Base-by-base conservation (phyloP, 2,888 invertebrate genomes). In the Diaprepes abbreviatus region DNA sequence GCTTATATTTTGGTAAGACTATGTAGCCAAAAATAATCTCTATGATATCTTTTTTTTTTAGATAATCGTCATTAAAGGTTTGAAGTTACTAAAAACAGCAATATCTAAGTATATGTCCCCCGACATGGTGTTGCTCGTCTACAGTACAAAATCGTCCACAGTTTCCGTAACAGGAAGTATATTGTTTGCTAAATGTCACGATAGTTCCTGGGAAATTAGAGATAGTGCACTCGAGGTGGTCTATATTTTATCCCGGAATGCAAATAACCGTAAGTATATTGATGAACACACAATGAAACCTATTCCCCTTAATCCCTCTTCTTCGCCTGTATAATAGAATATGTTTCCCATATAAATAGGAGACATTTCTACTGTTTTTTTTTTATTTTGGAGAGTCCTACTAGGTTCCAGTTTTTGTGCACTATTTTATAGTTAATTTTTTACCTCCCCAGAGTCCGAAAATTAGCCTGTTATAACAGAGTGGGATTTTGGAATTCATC, bases 61-160 rank as follows among this genome's bases (percentile, higher is more conserved):
- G 93, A 87, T 28, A 7, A 6, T 92, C 59, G 87, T 90, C 12
- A 90, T 93, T 1, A 89, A 91, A 78, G 89, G 91, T 0, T 81
- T 94, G 19, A 91, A 91, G 79, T 84, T 93, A 7, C 88, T 92
- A 59, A 88, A 90, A 72, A 80, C 92, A 66, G 89, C 91, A 0
- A 89, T 94, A 55, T 88, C 89, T 75, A 92, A 92, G 81, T 93
- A 93, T 78, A 87, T 93, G 78, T 90, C 92, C 0, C 93, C 93
- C 0, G 92, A 92, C 81, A 86, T 94, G 77, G 92, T 91, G 0
- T 81, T 94, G 21, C 84, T 94, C 5, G 86, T 92, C 70, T 92
- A 93, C 76, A 87, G 89, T 16, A 85, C 89, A 55, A 87, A 88
- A 1, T 90, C 90, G 1, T 88, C 90, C 0, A 80, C 83, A 21